phyloP scores from a whole-genome alignment of 1,140 invertebrate species.

The Stegodyphus mimosarum region DNA sequence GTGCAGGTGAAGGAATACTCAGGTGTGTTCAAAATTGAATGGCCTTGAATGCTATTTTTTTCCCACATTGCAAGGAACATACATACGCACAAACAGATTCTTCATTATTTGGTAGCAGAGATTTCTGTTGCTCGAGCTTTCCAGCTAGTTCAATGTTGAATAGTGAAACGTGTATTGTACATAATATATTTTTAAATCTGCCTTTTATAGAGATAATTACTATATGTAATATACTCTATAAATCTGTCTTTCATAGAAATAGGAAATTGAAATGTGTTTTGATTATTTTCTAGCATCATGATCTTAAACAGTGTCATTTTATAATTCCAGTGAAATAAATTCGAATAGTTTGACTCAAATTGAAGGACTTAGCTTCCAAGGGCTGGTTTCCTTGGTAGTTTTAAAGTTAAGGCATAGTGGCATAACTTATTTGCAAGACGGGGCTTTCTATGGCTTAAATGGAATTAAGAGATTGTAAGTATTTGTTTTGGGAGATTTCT shows the following conservation, averaged over 20 bases:
- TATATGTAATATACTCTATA: neutral
- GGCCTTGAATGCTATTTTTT: too few species aligned
- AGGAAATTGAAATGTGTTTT: neutral
- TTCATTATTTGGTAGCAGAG: too few species aligned
- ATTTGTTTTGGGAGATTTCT: constrained; percentile 25
- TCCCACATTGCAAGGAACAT: too few species aligned
- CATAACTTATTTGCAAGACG: constrained; percentile 81
- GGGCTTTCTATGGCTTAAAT: constrained; percentile 86
- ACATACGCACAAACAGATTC: too few species aligned
- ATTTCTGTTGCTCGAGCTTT: too few species aligned
- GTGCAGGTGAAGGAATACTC: too few species aligned
- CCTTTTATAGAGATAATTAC: too few species aligned
- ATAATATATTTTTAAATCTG: too few species aligned
- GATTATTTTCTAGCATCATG: neutral
- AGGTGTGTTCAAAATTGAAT: too few species aligned
- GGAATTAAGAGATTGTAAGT: constrained; percentile 78
- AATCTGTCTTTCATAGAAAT: neutral
- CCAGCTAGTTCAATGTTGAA: too few species aligned
- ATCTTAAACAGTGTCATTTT: neutral
- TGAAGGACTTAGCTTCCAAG: constrained; percentile 82
- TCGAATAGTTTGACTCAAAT: constrained; percentile 82
- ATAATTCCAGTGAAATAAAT: constrained; percentile 78
- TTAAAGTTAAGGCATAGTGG: constrained; percentile 84
- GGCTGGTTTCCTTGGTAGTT: constrained; percentile 77
- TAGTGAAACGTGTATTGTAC: too few species aligned